Percentiles rank a stretch among this genome's conserved stretches.
Conservation (phyloP, 2,797 vertebrate species). For the Naso thynnoides region DNA sequence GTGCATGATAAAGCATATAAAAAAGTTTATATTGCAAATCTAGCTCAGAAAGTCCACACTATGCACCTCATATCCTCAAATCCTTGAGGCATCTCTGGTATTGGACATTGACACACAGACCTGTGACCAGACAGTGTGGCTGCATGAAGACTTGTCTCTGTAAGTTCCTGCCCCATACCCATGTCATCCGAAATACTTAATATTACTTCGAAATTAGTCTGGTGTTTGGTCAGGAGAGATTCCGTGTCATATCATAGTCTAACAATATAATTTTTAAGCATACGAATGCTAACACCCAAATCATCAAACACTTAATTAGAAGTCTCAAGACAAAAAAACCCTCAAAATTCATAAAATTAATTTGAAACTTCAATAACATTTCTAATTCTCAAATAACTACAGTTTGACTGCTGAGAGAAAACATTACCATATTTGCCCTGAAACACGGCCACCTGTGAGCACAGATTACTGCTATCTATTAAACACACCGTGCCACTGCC, state of each 20-base stretch:
- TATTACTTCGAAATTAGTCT: not conserved
- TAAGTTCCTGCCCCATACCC: no score
- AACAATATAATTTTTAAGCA: not conserved
- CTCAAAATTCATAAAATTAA: not conserved
- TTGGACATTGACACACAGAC: no score
- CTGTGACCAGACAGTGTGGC: no score
- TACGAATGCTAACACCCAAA: no score
- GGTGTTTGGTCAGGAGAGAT: not conserved
- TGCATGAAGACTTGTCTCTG: no score
- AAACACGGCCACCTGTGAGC: not conserved
- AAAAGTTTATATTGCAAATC: no score
- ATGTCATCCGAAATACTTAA: no score
- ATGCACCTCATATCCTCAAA: no score
- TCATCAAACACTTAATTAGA: not conserved
- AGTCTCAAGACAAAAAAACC: not conserved
- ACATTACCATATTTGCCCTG: not conserved
- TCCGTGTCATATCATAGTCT: not conserved
- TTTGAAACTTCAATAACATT: not conserved
- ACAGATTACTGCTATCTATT: not conserved
- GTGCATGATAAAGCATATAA: no score
- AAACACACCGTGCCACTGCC: slow-evolving; percentile 7
- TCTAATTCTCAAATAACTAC: not conserved
- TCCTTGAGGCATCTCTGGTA: no score
- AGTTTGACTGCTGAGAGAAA: not conserved
- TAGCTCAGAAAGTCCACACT: no score